Percentiles rank a stretch among this genome's conserved stretches.
These are phyloP conservation scores for Nephotettix cincticeps DNA, from an alignment of 1,140 invertebrate species.

Conservation along the genomic window DNA sequence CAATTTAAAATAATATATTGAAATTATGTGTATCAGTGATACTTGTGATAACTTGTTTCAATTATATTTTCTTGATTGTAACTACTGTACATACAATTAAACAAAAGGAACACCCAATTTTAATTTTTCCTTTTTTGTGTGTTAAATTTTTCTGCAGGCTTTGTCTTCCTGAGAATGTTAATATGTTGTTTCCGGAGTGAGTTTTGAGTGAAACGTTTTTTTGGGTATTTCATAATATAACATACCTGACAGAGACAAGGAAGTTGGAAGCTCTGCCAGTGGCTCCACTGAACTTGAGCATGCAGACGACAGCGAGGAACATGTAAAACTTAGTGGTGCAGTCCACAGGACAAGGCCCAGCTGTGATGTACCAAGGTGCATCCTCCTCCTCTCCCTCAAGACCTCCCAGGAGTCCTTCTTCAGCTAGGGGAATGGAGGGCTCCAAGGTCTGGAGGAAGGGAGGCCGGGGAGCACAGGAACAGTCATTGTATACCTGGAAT, in stretches of 20 bases:
- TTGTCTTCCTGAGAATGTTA: background rate
- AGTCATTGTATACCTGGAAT: constrained; percentile 45
- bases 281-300: constrained; percentile 65
- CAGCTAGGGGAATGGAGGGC: too few species aligned
- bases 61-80: too few species aligned
- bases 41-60: too few species aligned
- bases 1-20: too few species aligned
- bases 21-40: too few species aligned
- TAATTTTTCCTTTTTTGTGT: background rate
- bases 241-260: constrained; percentile 60
- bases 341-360: constrained; percentile 63
- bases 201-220: too few species aligned
- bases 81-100: too few species aligned
- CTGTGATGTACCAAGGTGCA: background rate
- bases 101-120: too few species aligned
- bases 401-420: background rate
- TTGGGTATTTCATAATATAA: background rate
- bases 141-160: background rate
- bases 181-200: too few species aligned
- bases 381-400: background rate
- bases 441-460: too few species aligned
- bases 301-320: constrained; percentile 64
- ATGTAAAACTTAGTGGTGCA: constrained; percentile 64
- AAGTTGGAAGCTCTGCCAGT: constrained; percentile 68
- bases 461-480: constrained; percentile 25